A percentile compares a stretch with the other conserved stretches of the same genome.
These are phyloP conservation scores for Malurus alboscapulatus DNA, from an alignment of 2,113 vertebrate genomes.

Conservation along the genomic window DNA sequence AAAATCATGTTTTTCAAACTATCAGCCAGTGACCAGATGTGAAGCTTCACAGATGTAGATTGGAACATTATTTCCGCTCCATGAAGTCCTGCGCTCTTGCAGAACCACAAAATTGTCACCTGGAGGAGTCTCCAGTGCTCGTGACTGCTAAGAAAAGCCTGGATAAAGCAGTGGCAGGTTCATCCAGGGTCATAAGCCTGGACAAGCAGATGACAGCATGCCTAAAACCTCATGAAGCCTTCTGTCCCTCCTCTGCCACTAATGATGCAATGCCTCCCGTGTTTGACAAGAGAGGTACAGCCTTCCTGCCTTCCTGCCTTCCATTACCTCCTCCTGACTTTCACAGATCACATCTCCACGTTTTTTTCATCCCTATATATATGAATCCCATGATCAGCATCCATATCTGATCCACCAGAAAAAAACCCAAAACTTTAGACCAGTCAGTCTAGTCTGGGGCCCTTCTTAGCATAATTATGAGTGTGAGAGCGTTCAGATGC, in stretches of 20 bases:
- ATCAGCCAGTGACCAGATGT: background rate
- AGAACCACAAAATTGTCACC: background rate
- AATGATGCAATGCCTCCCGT: accelerated
- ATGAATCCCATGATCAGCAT: background rate
- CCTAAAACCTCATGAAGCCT: background rate
- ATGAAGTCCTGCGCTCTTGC: background rate
- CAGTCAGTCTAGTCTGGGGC: background rate
- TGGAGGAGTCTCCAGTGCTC: background rate
- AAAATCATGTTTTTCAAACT: background rate
- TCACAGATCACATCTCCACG: background rate
- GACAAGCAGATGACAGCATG: background rate
- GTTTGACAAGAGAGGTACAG: background rate
- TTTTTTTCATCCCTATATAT: background rate
- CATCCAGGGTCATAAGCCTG: background rate
- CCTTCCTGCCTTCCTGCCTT: background rate
- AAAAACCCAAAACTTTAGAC: background rate
- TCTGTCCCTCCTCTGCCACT: background rate
- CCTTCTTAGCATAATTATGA: background rate
- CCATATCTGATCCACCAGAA: background rate
- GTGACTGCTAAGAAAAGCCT: background rate
- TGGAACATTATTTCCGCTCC: background rate
- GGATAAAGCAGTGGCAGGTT: background rate
- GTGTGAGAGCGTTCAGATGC: background rate
- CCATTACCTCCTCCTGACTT: background rate
- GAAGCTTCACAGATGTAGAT: background rate